A percentile compares a stretch with the other conserved stretches of the same genome.
phyloP scores from a whole-genome alignment of 2,888 invertebrate genomes.

The Eledona agricola region DNA sequence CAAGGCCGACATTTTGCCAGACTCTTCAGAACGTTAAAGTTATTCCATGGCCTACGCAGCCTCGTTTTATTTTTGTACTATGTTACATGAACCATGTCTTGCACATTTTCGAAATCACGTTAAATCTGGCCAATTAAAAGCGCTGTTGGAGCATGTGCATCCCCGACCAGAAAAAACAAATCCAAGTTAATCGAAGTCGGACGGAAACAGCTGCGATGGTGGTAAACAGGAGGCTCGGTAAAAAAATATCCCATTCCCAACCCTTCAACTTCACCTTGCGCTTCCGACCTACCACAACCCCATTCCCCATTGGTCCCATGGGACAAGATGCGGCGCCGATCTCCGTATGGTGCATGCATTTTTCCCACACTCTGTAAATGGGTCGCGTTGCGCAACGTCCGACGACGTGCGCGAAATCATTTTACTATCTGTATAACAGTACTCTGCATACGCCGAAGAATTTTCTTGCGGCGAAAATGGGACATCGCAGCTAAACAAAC shows the following conservation, averaged over 20 bases:
- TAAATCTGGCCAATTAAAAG: slow-evolving; percentile 20
- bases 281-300: slow-evolving; percentile 31
- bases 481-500: slow-evolving; percentile 32
- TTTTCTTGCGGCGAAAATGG: slow-evolving; percentile 33
- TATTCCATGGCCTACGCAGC: too few species aligned
- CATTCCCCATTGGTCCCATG: slow-evolving; percentile 4
- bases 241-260: slow-evolving; percentile 21
- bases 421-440: slow-evolving; percentile 37
- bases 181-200: slow-evolving; percentile 16
- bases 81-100: too few species aligned
- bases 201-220: slow-evolving; percentile 27
- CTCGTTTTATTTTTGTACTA: too few species aligned
- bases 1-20: too few species aligned
- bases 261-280: slow-evolving; percentile 29
- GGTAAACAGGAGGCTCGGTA: slow-evolving; percentile 17
- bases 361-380: slow-evolving; percentile 2
- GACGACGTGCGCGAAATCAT: slow-evolving; percentile 31
- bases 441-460: slow-evolving; percentile 32
- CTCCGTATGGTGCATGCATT: slow-evolving; percentile 3
- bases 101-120: too few species aligned
- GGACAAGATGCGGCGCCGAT: slow-evolving; percentile 4
- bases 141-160: slow-evolving; percentile 19
- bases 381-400: slow-evolving; percentile 19
- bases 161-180: slow-evolving; percentile 24
- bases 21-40: too few species aligned